These are phyloP conservation scores for Galaxias olidus DNA, from an alignment of 2,797 vertebrate genomes.

Conservation along the genomic window DNA sequence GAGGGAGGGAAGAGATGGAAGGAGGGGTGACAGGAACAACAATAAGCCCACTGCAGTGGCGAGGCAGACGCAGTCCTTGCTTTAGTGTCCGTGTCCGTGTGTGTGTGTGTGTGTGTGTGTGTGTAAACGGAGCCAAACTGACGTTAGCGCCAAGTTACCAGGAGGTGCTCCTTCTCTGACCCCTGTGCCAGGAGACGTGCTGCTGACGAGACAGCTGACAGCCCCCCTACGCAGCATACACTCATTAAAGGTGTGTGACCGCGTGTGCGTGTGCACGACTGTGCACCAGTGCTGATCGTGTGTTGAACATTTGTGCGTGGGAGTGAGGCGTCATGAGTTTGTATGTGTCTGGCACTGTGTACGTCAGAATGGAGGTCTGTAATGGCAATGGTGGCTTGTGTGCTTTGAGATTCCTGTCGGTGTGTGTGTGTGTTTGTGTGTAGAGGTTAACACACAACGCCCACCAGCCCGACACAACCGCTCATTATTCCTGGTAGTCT, in stretches of 20 bases:
- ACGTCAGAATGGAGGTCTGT: neutral
- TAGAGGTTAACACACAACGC: conserved; percentile 57
- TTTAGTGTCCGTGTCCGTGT: neutral
- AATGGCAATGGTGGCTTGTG: conserved; percentile 3
- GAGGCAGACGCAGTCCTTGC: conserved; percentile 15
- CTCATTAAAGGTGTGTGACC: conserved; percentile 44
- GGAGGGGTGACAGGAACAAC: conserved; percentile 46
- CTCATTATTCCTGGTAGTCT: conserved; percentile 54
- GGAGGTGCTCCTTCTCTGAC: conserved; percentile 48
- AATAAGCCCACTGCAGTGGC: conserved; percentile 65
- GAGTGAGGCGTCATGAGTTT: neutral
- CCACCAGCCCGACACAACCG: conserved; percentile 34
- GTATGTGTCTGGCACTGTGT: conserved; percentile 8
- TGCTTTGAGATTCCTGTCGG: conserved; percentile 2
- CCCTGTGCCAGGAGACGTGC: conserved; percentile 31
- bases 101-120: neutral
- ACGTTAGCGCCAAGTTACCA: conserved; percentile 50
- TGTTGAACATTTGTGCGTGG: neutral
- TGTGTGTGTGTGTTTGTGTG: conserved; percentile 38
- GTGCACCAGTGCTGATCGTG: conserved; percentile 38
- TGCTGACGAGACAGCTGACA: conserved; percentile 45
- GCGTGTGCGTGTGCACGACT: neutral
- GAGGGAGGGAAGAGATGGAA: conserved; percentile 24
- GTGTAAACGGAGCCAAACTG: conserved; percentile 24
- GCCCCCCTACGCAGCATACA: conserved; percentile 3